These are phyloP conservation scores for Heteronetta atricapilla DNA, from an alignment of 2,113 vertebrate species.

Conservation along the genomic window DNA sequence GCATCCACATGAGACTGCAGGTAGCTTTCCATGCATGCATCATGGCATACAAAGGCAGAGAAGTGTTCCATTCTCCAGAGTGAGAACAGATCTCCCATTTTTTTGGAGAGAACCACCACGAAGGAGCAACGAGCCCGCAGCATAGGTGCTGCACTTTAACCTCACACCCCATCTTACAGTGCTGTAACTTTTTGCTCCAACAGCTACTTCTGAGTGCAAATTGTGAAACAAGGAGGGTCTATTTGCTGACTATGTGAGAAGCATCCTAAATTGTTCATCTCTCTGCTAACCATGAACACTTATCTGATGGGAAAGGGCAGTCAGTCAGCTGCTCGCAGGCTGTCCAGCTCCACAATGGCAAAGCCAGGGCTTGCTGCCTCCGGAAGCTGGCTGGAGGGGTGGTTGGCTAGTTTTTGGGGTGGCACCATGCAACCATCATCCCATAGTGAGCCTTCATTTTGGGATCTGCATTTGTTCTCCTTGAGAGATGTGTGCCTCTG, in stretches of 20 bases:
- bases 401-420: not conserved
- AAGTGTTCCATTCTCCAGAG: not conserved
- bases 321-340: not conserved
- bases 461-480: not conserved
- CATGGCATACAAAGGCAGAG: not conserved
- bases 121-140: not conserved
- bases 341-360: not conserved
- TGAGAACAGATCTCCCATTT: accelerated
- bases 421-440: not conserved
- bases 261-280: not conserved
- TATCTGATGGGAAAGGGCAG: not conserved
- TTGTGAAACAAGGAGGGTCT: not conserved
- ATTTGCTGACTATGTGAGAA: not conserved
- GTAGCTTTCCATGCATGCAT: not conserved
- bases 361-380: not conserved
- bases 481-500: not conserved
- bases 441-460: not conserved
- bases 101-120: not conserved
- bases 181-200: not conserved
- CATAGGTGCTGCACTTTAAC: not conserved
- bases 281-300: not conserved
- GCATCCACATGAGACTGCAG: not conserved
- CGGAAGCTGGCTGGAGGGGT: not conserved
- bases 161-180: not conserved
- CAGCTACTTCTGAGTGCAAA: not conserved